Conservation (phyloP, 2,888 invertebrate genomes). For the Terebella lapidaria region DNA sequence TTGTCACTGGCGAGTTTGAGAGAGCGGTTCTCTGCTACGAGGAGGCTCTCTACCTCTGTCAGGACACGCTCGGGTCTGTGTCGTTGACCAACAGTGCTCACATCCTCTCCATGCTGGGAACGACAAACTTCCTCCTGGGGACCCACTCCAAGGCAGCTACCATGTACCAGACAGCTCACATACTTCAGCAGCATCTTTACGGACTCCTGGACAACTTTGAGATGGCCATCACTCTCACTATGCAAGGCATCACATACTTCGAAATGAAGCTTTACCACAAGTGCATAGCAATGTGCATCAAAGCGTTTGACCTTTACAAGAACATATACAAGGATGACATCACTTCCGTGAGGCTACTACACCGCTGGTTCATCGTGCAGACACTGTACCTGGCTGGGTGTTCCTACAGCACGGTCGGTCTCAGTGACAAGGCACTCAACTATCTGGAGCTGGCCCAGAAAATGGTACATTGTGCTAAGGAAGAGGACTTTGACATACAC, state of each 20-base stretch:
- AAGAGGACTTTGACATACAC: conserved; percentile 5
- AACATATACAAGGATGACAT: conserved; percentile 40
- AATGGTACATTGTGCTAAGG: conserved; percentile 23
- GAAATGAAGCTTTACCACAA: conserved; percentile 47
- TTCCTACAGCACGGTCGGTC: conserved; percentile 42
- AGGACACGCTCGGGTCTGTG: conserved; percentile 31
- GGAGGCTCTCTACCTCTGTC: conserved; percentile 41
- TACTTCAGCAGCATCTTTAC: conserved; percentile 44
- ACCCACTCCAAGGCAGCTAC: conserved; percentile 47
- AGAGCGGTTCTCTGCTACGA: conserved; percentile 45
- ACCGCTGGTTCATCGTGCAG: conserved; percentile 49
- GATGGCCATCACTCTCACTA: conserved; percentile 42
- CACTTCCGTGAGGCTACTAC: conserved; percentile 37
- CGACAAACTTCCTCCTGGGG: conserved; percentile 46
- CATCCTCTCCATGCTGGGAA: conserved; percentile 48
- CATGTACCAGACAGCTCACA: conserved; percentile 46
- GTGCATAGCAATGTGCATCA: conserved; percentile 46
- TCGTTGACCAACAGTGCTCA: conserved; percentile 45
- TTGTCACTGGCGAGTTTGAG: conserved; percentile 45
- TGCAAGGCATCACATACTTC: conserved; percentile 45
- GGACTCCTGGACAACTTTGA: conserved; percentile 34
- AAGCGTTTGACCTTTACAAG: conserved; percentile 46
- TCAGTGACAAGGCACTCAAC: conserved; percentile 44
- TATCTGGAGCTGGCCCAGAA: conserved; percentile 41
- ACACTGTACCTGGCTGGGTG: conserved; percentile 47